These are phyloP conservation scores for Andricus grossulariae DNA, from an alignment of 1,140 invertebrate genomes.

Conservation along the genomic window DNA sequence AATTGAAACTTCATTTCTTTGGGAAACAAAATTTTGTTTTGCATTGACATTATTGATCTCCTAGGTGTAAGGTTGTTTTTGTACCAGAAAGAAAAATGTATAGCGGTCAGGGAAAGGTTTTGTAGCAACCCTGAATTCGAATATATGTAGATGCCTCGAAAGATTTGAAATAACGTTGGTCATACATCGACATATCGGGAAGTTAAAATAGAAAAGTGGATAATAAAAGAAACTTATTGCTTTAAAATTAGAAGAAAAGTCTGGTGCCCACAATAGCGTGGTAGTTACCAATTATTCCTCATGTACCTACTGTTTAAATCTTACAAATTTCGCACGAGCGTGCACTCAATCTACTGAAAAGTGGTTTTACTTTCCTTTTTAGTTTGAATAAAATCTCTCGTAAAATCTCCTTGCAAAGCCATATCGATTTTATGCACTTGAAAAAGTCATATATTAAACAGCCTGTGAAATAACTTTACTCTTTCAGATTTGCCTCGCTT, in stretches of 20 bases:
- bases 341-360: constrained; percentile 9
- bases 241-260: constrained; percentile 10
- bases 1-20: too few species aligned
- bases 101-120: too few species aligned
- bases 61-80: too few species aligned
- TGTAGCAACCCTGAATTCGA: too few species aligned
- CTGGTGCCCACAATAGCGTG: neutral
- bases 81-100: too few species aligned
- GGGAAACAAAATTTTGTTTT: too few species aligned
- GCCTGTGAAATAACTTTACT: constrained; percentile 12
- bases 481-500: constrained; percentile 8
- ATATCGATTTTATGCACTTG: constrained; percentile 22
- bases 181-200: neutral
- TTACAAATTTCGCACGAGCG: constrained; percentile 12
- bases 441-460: constrained; percentile 28
- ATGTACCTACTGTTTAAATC: neutral
- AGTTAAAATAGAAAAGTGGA: neutral
- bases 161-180: neutral
- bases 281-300: neutral
- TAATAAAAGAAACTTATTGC: neutral
- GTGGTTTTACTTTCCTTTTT: constrained; percentile 23
- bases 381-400: constrained; percentile 28
- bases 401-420: constrained; percentile 7
- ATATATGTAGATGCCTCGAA: neutral
- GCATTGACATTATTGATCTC: too few species aligned